A percentile compares a stretch with the other conserved stretches of the same genome.
Conservation (phyloP, 2,797 vertebrate genomes). For the Rousettus madagascariensis region DNA sequence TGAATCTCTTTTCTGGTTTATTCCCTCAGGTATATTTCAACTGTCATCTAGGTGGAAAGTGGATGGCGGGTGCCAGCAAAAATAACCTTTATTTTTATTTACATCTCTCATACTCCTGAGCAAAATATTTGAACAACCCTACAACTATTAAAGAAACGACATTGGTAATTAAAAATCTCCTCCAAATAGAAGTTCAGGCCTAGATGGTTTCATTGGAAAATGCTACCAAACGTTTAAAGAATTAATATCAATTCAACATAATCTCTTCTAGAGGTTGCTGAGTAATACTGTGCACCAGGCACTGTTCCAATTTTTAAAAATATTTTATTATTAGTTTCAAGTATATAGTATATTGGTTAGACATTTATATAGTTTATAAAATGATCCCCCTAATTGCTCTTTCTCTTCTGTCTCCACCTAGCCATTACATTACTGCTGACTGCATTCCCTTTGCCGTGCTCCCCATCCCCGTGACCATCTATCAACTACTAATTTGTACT, state of each 20-base stretch:
- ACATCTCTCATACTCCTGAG: not conserved
- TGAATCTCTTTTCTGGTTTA: not conserved
- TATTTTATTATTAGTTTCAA: too few species aligned
- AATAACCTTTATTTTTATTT: conserved; percentile 41
- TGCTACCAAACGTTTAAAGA: not conserved
- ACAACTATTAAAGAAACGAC: not conserved
- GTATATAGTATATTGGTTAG: too few species aligned
- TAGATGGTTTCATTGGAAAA: not conserved
- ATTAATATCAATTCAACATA: not conserved
- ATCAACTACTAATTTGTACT: too few species aligned
- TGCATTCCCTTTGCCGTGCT: too few species aligned
- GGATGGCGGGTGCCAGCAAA: not conserved
- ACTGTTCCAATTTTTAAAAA: not conserved
- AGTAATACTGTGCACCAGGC: not conserved
- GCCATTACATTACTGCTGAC: too few species aligned
- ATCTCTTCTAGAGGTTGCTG: not conserved
- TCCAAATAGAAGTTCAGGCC: not conserved
- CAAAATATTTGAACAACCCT: conserved; percentile 8
- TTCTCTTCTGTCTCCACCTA: too few species aligned
- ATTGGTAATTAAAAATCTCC: not conserved
- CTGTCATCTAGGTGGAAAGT: not conserved
- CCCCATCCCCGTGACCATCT: too few species aligned
- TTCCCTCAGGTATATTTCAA: not conserved
- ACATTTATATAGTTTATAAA: too few species aligned
- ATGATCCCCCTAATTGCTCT: too few species aligned